Conservation (phyloP, 1,140 invertebrate genomes). For the Drosophila azteca region DNA sequence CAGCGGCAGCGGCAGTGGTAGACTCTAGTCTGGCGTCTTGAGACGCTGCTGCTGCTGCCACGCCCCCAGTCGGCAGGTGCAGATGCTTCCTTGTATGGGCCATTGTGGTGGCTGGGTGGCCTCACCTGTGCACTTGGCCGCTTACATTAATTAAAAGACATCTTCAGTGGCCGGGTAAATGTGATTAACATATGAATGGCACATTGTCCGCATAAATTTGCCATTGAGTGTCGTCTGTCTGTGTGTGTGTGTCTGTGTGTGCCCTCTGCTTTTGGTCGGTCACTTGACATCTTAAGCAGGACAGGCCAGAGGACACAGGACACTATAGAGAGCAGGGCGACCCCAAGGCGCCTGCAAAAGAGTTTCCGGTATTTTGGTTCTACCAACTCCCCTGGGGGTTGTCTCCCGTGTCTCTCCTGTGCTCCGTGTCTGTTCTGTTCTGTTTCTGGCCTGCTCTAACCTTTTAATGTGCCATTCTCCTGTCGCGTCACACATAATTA, state of each 20-base stretch:
- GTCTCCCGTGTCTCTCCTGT: too few species aligned
- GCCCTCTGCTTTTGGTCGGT: conserved; percentile 38
- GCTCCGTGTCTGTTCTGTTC: background rate
- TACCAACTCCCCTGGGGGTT: conserved; percentile 13
- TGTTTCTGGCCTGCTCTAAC: conserved; percentile 27
- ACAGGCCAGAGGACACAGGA: too few species aligned
- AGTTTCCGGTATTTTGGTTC: conserved; percentile 61
- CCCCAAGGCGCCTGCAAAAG: conserved; percentile 65
- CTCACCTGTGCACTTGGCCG: conserved; percentile 67
- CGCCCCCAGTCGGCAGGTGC: background rate
- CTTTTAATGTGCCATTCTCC: conserved; percentile 71
- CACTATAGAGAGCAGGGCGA: conserved; percentile 28
- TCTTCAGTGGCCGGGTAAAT: conserved; percentile 37
- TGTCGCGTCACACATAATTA: conserved; percentile 82
- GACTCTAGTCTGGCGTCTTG: conserved; percentile 42
- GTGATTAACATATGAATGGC: conserved; percentile 81
- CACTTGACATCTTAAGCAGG: conserved; percentile 77
- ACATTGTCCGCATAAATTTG: conserved; percentile 78
- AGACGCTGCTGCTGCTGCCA: conserved; percentile 29
- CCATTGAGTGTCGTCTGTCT: conserved; percentile 51
- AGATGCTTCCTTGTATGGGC: conserved; percentile 2
- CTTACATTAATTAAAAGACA: conserved; percentile 75
- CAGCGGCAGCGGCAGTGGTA: background rate
- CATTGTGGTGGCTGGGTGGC: background rate
- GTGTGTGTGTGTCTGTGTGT: background rate